Base-by-base conservation (phyloP, 2,888 invertebrate genomes). In the Drosophila niveifrons region DNA sequence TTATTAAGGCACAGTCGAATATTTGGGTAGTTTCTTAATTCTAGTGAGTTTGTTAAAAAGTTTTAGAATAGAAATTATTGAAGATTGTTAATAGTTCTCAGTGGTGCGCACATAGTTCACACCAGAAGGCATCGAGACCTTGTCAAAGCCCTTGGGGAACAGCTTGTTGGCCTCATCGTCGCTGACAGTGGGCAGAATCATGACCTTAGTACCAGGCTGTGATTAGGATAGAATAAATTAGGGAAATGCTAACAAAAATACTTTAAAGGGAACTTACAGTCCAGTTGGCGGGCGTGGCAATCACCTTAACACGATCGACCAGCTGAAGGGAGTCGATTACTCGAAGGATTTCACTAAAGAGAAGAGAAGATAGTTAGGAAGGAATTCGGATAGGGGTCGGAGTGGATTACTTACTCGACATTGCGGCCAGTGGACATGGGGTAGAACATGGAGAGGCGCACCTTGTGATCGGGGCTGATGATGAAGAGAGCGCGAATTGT, bases 211-310 rank as follows among this genome's bases (percentile, higher is more conserved):
- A 55, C 96, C 96, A 51, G 94, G 94, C 96, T 92, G 43, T 9
- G 67, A 64, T n/a, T 8, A 7, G 34, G 56, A 13, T 23, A 2
- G 7, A n/a, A 50, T 8, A 7, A 1, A 2, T 62, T 23, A 17
- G 11, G 23, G 11, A 3, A n/a, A 13, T 11, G 4, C 11, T 6
- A 23, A 15, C 11, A 9, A 52, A 0, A 1, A 0, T 0, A 23
- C 1, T 0, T 9, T 0, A 18, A 6, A 15, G 0, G 15, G 28
- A 18, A 92, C 93, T 93, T 93, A 96, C 96, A 92, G 94, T 94
- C 97, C 98, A 98, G 91, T 97, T 96, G 23, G 95, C 97, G 17
- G 97, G 97, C 3, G 97, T 98, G 8, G 97, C 97, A 64, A 96
- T 94, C 67, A 96, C 93, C 79, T 95, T 95, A 61, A 94, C 92